Evolutionary conservation across 2,888 invertebrate species (phyloP), one percentile per base, ranked within the genome.

Genomic region (Pseudococcus jackbeardsleyi): DNA sequence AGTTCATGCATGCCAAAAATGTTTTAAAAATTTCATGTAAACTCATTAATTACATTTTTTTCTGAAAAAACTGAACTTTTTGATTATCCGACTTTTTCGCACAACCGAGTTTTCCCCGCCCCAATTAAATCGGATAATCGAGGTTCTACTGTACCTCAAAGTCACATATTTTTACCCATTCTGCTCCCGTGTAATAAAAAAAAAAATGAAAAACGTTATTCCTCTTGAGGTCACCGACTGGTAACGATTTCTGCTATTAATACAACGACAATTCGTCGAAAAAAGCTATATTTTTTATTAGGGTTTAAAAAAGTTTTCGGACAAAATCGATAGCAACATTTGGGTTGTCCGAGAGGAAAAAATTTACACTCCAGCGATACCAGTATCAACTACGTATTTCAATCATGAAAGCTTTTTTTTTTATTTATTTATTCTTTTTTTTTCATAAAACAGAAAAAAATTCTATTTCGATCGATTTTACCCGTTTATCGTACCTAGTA

Each of bases 381-480:
- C 39, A 17, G 42, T 42, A 42, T 15, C 33, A 72, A 72, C 72
- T 72, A 72, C 33, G 72, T 72, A 72, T 72, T 72, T 72, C 72
- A 72, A 72, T 72, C 72, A 72, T 72, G 72, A 72, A 72, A 33
- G 26, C 9, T 72, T 72, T 72, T 72, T 72, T 72, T 68, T 26
- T 72, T 72, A 33, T 33, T 68, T 26, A 26, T 68, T 26, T 42
- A 42, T 42, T 42, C 42, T 42, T 42, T 72, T 72, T 72, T 72
- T 33, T 72, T 19, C 33, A 72, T 72, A 72, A 82, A 82, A 82
- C 46, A 82, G 42, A 82, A 82, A 82, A 82, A 82, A 82, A 72
- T 15, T 82, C 22, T 46, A 82, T 82, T 82, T 82, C 79, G 17
- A 82, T 82, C 79, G 79, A 82, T 82, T 82, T 82, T 82, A 19